A percentile compares a stretch with the other conserved stretches of the same genome.
Evolutionary conservation across 2,888 invertebrate species (phyloP).

Genomic region (Spilarctia lutea): DNA sequence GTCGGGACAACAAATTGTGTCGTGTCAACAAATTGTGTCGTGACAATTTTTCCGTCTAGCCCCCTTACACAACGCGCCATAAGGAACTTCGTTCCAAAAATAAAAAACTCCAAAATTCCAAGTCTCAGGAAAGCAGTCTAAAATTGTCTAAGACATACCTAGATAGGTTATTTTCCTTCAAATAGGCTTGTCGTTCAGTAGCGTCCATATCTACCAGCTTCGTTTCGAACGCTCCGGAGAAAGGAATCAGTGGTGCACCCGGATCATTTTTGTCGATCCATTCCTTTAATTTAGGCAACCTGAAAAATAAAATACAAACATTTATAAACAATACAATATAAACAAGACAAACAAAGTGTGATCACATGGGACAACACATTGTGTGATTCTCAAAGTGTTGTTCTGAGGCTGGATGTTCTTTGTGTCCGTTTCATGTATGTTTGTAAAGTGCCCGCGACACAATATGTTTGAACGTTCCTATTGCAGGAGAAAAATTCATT

Average conservation of each 20-base stretch:
- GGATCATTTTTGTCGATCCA: slow-evolving; percentile 99
- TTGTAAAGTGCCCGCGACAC: too few species aligned
- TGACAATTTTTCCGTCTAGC: too few species aligned
- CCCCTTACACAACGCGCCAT: too few species aligned
- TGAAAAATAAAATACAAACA: slow-evolving; percentile 61
- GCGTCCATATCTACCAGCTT: slow-evolving; percentile 94
- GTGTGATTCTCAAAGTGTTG: too few species aligned
- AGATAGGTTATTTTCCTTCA: slow-evolving; percentile 93
- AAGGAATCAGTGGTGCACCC: slow-evolving; percentile 97
- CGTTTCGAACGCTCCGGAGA: slow-evolving; percentile 97
- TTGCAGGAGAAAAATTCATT: neutral
- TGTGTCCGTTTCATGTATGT: too few species aligned
- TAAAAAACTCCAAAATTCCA: too few species aligned
- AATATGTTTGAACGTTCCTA: too few species aligned
- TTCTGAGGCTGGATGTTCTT: too few species aligned
- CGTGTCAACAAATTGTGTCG: too few species aligned
- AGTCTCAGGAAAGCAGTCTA: neutral
- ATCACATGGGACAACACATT: too few species aligned
- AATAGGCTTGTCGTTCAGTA: slow-evolving; percentile 91
- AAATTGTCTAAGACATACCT: slow-evolving; percentile 85
- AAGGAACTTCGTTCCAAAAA: too few species aligned
- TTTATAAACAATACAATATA: neutral
- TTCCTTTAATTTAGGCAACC: slow-evolving; percentile 98
- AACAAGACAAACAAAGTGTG: neutral
- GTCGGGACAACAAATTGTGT: too few species aligned